A percentile compares a stretch with the other conserved stretches of the same genome.
Conservation (phyloP, 1,140 invertebrate species). For the Drosophila nigromelanica region DNA sequence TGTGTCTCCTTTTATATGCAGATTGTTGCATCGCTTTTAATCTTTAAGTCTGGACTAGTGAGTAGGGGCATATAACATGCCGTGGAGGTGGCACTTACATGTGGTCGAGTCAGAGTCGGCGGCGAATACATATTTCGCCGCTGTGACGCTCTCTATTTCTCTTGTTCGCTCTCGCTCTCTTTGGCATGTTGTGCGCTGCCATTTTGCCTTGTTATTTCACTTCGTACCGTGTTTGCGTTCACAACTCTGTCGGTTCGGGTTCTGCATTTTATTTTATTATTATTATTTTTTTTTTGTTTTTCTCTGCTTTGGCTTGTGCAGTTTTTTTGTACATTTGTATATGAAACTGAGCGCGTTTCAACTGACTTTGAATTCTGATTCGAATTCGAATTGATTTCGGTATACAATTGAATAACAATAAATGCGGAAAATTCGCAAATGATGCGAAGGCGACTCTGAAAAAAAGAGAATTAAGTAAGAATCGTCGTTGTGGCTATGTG, state of each 20-base stretch:
- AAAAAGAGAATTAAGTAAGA: constrained; percentile 76
- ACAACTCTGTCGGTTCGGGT: constrained; percentile 78
- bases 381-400: constrained; percentile 42
- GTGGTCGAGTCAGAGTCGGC: constrained; percentile 38
- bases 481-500: constrained; percentile 65
- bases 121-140: constrained; percentile 59
- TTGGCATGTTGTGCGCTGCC: constrained; percentile 42
- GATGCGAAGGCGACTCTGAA: constrained; percentile 61
- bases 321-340: constrained; percentile 52
- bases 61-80: constrained; percentile 34
- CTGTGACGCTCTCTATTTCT: constrained; percentile 43
- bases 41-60: constrained; percentile 1
- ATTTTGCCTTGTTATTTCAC: constrained; percentile 78
- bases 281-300: constrained; percentile 79
- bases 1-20: background rate
- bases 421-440: constrained; percentile 78
- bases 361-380: constrained; percentile 37
- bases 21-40: background rate
- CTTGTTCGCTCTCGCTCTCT: constrained; percentile 58
- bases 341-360: constrained; percentile 47
- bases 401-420: constrained; percentile 56
- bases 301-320: constrained; percentile 68
- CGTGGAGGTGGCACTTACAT: constrained; percentile 35
- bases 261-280: constrained; percentile 82
- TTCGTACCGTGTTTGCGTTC: constrained; percentile 80